Evolutionary conservation across 2,797 vertebrate species (phyloP), one percentile per base, ranked within the genome.

Genomic region (Cossypha niveicapilla): DNA sequence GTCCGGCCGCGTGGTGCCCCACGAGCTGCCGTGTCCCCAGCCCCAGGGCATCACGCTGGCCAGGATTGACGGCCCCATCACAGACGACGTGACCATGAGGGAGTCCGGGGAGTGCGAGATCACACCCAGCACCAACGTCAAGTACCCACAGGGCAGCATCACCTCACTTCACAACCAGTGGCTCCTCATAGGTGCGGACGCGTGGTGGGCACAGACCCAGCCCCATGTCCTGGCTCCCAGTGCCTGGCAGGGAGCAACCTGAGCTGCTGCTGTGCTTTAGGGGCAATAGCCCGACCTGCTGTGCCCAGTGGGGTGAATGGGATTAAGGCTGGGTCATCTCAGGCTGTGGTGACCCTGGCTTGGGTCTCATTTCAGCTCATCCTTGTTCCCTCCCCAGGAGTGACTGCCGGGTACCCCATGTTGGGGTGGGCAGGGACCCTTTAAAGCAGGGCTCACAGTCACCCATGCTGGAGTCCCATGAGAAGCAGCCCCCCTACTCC

Each of bases 41-140:
- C 99, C 99, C 9, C 98, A 98, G 23, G 98, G 99, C 62, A 97
- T 99, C 96, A 99, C 97, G 0, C 97, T 99, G 97, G 98, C 98
- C 12, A 98, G 98, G 27, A 96, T 98, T 0, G 98, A 99, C 1
- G 99, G 99, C 66, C 99, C 99, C 7, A 96, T 97, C 85, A 99
- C 99, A 0, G 96, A 98, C 0, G 99, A 98, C 1, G 99, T 99
- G 95, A 99, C 99, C 2, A 94, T 99, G 91, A 98, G 98, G 42
- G 98, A 98, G 87, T 97, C 97, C 2, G 98, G 98, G 22, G 99
- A 99, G 92, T 98, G 98, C 15, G 98, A 98, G 95, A 99, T 99
- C 94, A 99, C 93, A 0, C 99, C 99, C 23, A 98, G 98, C 97
- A 99, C 99, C 0, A 97, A 98, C 0, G 98, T 99, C 72, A 98